phyloP scores from a whole-genome alignment of 1,140 invertebrate genomes.

The Goniozus legneri region DNA sequence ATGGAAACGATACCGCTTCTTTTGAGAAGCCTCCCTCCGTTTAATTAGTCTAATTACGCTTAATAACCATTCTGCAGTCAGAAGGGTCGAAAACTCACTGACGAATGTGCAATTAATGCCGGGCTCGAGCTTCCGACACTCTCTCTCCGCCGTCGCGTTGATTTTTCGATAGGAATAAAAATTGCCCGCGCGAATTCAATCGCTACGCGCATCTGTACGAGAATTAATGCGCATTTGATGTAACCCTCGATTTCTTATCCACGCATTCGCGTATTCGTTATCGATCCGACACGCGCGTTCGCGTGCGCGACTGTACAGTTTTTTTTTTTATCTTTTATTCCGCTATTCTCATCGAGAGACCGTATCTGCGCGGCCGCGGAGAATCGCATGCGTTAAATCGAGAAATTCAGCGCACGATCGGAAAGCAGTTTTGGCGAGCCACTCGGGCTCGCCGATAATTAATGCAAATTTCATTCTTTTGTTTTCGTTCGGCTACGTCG shows the following conservation, averaged over 20 bases:
- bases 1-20: conserved; percentile 19
- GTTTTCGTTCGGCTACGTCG: conserved; percentile 2
- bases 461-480: not conserved
- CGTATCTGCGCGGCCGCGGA: no score
- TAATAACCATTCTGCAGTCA: conserved; percentile 9
- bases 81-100: not conserved
- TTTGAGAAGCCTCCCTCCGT: conserved; percentile 13
- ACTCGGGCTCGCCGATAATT: not conserved
- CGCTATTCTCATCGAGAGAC: no score
- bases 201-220: no score
- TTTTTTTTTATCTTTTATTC: no score
- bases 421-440: not conserved
- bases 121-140: not conserved
- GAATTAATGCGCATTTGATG: no score
- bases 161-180: conserved; percentile 10
- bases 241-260: no score
- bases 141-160: not conserved
- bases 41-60: conserved; percentile 24
- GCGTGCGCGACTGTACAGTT: no score
- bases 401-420: no score
- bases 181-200: no score
- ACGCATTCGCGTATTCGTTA: no score
- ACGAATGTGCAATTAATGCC: not conserved
- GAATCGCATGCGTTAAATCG: no score
- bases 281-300: no score